Evolutionary conservation across 2,113 vertebrate genomes (phyloP).

Genomic region (Alouatta palliata): DNA sequence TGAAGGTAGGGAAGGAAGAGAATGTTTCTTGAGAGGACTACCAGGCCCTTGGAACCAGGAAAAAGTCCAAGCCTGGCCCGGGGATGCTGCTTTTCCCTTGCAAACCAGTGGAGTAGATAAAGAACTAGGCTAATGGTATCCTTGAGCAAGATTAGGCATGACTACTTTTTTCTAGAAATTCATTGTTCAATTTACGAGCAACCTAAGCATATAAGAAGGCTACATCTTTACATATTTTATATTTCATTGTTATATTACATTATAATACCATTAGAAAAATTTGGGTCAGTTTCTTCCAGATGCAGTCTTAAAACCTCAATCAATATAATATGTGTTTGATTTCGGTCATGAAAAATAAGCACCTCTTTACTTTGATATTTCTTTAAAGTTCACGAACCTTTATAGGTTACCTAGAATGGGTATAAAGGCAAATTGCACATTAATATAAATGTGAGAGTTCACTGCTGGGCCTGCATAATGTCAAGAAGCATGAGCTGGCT

Average conservation of each 20-base stretch:
- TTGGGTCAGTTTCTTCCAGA: not conserved
- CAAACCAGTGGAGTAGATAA: not conserved
- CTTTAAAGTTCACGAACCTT: not conserved
- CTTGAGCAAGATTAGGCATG: not conserved
- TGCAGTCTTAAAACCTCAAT: not conserved
- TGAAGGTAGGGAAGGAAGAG: not conserved
- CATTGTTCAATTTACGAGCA: not conserved
- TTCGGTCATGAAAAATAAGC: not conserved
- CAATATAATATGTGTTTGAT: not conserved
- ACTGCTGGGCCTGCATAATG: not conserved
- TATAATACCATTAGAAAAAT: not conserved
- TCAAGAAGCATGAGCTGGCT: not conserved
- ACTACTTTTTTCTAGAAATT: not conserved
- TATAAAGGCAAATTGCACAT: not conserved
- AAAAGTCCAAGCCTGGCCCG: not conserved
- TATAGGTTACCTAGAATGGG: not conserved
- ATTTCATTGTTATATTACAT: not conserved
- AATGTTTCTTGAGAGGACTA: not conserved
- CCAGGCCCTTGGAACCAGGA: not conserved
- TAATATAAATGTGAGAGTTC: no score
- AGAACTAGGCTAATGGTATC: not conserved
- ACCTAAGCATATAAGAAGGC: not conserved
- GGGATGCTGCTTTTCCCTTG: not conserved
- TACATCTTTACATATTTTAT: not conserved
- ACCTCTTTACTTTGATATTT: not conserved